Evolutionary conservation across 2,113 vertebrate species (phyloP).

Genomic region (Nerophis ophidion): DNA sequence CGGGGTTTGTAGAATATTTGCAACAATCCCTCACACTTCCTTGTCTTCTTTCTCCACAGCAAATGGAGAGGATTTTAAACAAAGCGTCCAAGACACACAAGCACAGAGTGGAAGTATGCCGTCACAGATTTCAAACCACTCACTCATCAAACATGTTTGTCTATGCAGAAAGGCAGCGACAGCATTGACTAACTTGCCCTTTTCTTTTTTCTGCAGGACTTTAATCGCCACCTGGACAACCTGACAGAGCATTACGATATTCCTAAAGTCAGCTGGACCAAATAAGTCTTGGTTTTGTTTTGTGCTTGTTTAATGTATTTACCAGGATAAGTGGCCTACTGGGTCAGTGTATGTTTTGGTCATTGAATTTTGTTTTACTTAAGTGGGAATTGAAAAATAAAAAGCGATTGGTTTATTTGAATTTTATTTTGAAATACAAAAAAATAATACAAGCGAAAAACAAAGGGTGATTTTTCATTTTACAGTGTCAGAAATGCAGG

Average conservation of each 20-base stretch:
- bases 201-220: constrained; percentile 75
- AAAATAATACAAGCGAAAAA: no score
- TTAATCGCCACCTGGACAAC: constrained; percentile 92
- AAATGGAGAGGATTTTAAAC: constrained; percentile 97
- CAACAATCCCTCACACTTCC: no score
- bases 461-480: no score
- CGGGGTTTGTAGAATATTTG: no score
- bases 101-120: constrained; percentile 86
- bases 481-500: not conserved
- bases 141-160: no score
- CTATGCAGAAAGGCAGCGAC: no score
- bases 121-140: not conserved
- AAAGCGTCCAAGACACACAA: constrained; percentile 97
- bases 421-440: no score
- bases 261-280: constrained; percentile 99
- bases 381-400: no score
- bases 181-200: not conserved
- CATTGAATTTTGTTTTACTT: no score
- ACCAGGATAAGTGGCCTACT: not conserved
- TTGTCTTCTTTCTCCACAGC: constrained; percentile 62
- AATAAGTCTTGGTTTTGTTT: constrained; percentile 58
- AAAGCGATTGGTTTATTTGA: no score
- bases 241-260: constrained; percentile 97
- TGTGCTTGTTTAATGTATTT: not conserved
- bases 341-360: not conserved